Evolutionary conservation across 2,113 vertebrate genomes (phyloP).

Genomic region (Conger conger): DNA sequence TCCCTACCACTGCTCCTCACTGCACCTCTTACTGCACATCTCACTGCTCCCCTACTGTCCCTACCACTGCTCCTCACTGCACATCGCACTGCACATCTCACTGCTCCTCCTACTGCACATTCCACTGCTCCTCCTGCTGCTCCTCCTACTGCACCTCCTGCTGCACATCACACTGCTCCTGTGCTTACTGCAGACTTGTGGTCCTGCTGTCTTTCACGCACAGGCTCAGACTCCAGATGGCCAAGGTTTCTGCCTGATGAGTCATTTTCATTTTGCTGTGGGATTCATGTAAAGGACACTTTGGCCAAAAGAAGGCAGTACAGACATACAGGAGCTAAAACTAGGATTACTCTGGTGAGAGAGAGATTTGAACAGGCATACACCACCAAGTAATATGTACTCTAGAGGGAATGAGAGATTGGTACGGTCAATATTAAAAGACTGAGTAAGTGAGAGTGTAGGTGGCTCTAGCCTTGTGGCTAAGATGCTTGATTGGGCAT

Average conservation of each 20-base stretch:
- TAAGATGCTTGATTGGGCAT: no score
- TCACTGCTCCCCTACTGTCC: no score
- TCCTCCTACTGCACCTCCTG: neutral
- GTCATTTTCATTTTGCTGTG: neutral
- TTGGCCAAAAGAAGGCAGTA: neutral
- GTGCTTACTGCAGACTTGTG: no score
- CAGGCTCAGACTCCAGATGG: neutral
- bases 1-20: no score
- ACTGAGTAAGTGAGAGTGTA: neutral
- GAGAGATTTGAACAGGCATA: no score
- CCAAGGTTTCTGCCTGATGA: neutral
- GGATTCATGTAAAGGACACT: neutral
- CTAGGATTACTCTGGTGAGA: neutral
- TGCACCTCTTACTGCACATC: no score
- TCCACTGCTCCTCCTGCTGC: no score
- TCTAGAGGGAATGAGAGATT: neutral
- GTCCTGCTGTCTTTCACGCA: neutral
- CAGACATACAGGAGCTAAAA: neutral
- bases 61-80: neutral
- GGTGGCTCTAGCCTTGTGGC: no score
- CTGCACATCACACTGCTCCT: neutral
- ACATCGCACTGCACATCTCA: no score
- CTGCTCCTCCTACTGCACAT: no score
- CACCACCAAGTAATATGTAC: no score
- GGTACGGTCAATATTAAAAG: neutral